Evolutionary conservation across 2,797 vertebrate genomes (phyloP).

Genomic region (Microhierax caerulescens): DNA sequence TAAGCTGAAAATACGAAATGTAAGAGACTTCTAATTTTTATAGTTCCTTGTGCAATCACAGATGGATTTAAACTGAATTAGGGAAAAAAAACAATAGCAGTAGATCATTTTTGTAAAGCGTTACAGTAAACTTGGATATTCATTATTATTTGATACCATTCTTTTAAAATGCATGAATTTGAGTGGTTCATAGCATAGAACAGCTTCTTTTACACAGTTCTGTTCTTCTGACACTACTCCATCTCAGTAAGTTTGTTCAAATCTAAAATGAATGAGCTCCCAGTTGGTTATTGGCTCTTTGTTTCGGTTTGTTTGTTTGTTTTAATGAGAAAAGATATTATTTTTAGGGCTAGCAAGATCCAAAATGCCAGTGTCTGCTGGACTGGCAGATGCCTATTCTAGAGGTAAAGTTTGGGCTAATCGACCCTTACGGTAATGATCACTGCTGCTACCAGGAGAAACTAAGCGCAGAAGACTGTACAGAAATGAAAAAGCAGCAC

Average conservation of each 20-base stretch:
- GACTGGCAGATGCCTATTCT: neutral
- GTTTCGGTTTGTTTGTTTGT: rapidly evolving
- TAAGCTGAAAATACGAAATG: neutral
- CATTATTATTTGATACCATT: neutral
- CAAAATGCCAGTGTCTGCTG: neutral
- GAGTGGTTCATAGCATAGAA: neutral
- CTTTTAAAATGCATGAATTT: neutral
- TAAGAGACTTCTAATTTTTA: neutral
- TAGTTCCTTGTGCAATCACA: neutral
- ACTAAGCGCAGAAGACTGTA: neutral
- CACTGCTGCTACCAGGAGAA: neutral
- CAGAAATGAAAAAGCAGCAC: neutral
- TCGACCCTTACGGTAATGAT: neutral
- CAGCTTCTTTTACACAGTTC: neutral
- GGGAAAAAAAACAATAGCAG: neutral
- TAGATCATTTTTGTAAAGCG: neutral
- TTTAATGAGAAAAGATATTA: neutral
- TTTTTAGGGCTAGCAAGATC: neutral
- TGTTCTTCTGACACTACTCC: neutral
- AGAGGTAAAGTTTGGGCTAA: neutral
- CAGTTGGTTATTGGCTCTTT: neutral
- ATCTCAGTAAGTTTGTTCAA: neutral
- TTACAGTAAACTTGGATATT: neutral
- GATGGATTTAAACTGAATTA: neutral
- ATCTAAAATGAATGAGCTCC: neutral